These are phyloP conservation scores for Gasterosteus nipponicus DNA, from an alignment of 2,113 vertebrate genomes.

Conservation along the genomic window DNA sequence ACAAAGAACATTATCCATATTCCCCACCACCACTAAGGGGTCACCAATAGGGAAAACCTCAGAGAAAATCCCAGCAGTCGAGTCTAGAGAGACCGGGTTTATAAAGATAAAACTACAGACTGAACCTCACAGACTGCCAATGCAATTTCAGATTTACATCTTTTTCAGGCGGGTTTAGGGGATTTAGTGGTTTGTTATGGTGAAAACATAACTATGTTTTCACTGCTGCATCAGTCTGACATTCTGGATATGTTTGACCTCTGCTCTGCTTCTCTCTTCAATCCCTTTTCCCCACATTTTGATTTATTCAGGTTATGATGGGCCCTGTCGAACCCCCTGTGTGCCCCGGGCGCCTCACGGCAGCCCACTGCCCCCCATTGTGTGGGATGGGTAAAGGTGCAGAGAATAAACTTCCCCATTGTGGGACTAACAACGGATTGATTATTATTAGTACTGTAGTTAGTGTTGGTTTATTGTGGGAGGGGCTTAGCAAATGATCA, in stretches of 20 bases:
- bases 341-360: too few species aligned
- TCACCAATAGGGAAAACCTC: not conserved
- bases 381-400: too few species aligned
- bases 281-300: not conserved
- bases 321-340: too few species aligned
- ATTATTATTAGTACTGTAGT: not conserved
- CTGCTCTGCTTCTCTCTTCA: not conserved
- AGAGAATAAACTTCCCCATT: too few species aligned
- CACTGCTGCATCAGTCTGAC: too few species aligned
- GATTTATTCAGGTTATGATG: not conserved
- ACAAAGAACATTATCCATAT: not conserved
- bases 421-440: too few species aligned
- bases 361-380: too few species aligned
- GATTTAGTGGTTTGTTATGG: not conserved
- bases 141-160: not conserved
- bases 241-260: not conserved
- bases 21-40: not conserved
- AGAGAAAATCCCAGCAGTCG: not conserved
- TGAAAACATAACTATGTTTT: not conserved
- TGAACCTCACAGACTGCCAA: not conserved
- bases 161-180: not conserved
- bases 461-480: not conserved
- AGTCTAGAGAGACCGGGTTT: too few species aligned
- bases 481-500: too few species aligned
- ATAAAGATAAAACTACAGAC: not conserved